These are phyloP conservation scores for Rallus crepitans DNA, from an alignment of 2,797 vertebrate species.

Conservation along the genomic window DNA sequence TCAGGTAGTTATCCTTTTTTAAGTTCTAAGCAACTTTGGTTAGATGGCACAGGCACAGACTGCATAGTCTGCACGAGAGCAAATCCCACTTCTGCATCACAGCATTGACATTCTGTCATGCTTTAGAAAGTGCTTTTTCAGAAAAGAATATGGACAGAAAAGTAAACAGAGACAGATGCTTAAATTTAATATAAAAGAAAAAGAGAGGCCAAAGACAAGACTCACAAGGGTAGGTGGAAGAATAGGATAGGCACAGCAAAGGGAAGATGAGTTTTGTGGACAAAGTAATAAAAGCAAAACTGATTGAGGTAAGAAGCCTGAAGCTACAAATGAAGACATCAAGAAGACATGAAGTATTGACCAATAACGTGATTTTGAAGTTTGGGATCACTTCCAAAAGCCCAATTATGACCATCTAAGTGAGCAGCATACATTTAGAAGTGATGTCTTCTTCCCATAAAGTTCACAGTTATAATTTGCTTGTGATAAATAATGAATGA, in stretches of 20 bases:
- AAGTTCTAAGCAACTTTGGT: not conserved
- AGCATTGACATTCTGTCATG: not conserved
- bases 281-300: not conserved
- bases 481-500: conserved; percentile 29
- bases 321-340: not conserved
- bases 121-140: not conserved
- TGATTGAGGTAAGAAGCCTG: not conserved
- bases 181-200: not conserved
- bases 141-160: not conserved
- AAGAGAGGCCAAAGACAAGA: not conserved
- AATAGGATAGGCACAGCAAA: not conserved
- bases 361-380: not conserved
- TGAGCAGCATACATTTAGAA: not conserved
- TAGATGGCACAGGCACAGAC: not conserved
- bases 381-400: conserved; percentile 31
- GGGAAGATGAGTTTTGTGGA: not conserved
- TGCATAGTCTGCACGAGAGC: accelerated
- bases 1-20: not conserved
- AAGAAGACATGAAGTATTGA: not conserved
- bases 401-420: not conserved
- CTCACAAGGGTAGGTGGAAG: not conserved
- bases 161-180: not conserved
- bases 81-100: not conserved
- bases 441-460: not conserved
- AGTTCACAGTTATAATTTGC: not conserved